Conservation (phyloP, 2,888 invertebrate species). For the Pachliopta kotzebuea region DNA sequence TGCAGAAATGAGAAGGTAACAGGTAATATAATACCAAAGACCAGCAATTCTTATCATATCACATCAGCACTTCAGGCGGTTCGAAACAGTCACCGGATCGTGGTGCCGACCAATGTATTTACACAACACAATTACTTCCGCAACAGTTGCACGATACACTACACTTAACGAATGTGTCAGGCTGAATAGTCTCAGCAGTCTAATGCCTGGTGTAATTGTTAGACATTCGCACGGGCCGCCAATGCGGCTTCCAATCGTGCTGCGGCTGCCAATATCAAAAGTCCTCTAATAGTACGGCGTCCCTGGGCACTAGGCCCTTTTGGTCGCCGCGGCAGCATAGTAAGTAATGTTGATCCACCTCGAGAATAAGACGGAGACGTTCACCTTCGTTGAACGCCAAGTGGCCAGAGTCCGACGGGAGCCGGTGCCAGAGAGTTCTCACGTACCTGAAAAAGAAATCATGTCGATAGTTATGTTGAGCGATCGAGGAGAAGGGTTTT, state of each 20-base stretch:
- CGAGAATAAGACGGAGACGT: slow-evolving; percentile 85
- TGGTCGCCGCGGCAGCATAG: slow-evolving; percentile 88
- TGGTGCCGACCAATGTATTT: slow-evolving; percentile 8
- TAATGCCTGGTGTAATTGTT: slow-evolving; percentile 40
- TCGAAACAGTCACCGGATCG: not conserved
- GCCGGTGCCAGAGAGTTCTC: slow-evolving; percentile 85
- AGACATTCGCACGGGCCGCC: slow-evolving; percentile 62
- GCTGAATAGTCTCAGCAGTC: slow-evolving; percentile 1
- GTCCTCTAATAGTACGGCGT: slow-evolving; percentile 82
- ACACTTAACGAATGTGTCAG: slow-evolving; percentile 14
- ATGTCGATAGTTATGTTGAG: too few species aligned
- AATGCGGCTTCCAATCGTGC: slow-evolving; percentile 70
- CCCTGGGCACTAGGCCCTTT: slow-evolving; percentile 87
- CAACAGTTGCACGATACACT: slow-evolving; percentile 13
- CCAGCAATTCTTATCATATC: slow-evolving; percentile 24
- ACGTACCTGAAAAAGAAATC: slow-evolving; percentile 79
- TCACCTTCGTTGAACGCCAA: slow-evolving; percentile 89
- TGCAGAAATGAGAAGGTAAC: slow-evolving; percentile 9
- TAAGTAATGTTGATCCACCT: slow-evolving; percentile 88
- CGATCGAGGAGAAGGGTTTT: too few species aligned
- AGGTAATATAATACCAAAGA: slow-evolving; percentile 21
- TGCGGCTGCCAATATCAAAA: slow-evolving; percentile 74
- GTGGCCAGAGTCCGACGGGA: slow-evolving; percentile 89
- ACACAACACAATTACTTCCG: slow-evolving; percentile 7
- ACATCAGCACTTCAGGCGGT: slow-evolving; percentile 12